These are phyloP conservation scores for Brachylomia viminalis DNA, from an alignment of 2,888 invertebrate genomes.

Conservation along the genomic window DNA sequence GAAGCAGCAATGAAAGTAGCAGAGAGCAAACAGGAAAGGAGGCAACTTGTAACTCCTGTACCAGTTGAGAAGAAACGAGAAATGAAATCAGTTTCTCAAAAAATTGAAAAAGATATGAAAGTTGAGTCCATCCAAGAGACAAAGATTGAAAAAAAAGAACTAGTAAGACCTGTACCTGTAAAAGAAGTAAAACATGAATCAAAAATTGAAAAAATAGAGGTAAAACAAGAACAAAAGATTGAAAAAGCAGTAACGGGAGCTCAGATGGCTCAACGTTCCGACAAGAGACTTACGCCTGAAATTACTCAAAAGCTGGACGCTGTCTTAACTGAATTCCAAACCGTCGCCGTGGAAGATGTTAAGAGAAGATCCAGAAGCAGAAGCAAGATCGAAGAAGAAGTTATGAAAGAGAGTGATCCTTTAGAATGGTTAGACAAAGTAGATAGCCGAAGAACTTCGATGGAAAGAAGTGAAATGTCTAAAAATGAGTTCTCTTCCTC, in stretches of 20 bases:
- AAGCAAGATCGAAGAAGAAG: conserved; percentile 78
- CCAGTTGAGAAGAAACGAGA: conserved; percentile 52
- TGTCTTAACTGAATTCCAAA: conserved; percentile 85
- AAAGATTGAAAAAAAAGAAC: conserved; percentile 58
- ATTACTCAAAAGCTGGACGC: conserved; percentile 83
- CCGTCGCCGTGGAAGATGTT: conserved; percentile 76
- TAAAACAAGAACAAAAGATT: conserved; percentile 37
- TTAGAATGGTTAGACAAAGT: conserved; percentile 79
- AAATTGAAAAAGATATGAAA: conserved; percentile 47
- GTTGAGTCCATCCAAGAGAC: conserved; percentile 51
- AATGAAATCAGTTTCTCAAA: conserved; percentile 52
- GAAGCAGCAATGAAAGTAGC: conserved; percentile 43
- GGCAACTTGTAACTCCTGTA: conserved; percentile 49
- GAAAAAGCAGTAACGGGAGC: conserved; percentile 74
- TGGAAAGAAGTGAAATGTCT: conserved; percentile 63
- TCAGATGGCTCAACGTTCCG: conserved; percentile 84
- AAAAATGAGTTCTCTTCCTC: conserved; percentile 66
- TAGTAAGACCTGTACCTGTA: conserved; percentile 48
- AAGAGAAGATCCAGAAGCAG: conserved; percentile 77
- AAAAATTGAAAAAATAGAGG: conserved; percentile 31
- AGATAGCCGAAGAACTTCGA: conserved; percentile 67
- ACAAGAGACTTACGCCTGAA: conserved; percentile 79
- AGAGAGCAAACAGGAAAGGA: conserved; percentile 35
- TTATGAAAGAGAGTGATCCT: conserved; percentile 75
- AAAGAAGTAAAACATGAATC: conserved; percentile 55